These are phyloP conservation scores for Drosophila buzzatii DNA, from an alignment of 2,888 invertebrate genomes.

Conservation along the genomic window DNA sequence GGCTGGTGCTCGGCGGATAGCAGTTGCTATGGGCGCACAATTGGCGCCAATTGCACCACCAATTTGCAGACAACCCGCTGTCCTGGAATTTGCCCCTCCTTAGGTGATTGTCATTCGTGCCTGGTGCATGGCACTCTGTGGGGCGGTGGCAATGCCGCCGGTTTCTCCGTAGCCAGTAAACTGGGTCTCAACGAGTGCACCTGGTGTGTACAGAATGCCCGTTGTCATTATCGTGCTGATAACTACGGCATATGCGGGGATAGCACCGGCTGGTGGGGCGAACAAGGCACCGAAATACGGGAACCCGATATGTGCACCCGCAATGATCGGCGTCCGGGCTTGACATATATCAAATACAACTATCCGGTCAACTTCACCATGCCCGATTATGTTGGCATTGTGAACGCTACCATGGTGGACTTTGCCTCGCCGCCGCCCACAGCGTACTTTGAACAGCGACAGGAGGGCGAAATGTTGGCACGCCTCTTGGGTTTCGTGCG, in stretches of 20 bases:
- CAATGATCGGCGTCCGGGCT: conserved; percentile 92
- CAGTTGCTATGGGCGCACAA: conserved; percentile 93
- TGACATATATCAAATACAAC: conserved; percentile 95
- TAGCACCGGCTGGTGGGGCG: conserved; percentile 96
- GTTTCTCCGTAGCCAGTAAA: conserved; percentile 90
- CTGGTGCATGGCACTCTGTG: conserved; percentile 89
- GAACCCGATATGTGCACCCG: conserved; percentile 91
- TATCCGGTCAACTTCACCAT: conserved; percentile 94
- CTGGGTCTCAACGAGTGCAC: conserved; percentile 92
- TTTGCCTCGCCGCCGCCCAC: conserved; percentile 91
- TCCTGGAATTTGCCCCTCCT: conserved; percentile 94
- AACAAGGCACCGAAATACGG: conserved; percentile 91
- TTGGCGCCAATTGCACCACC: conserved; percentile 95
- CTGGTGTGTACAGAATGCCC: conserved; percentile 97
- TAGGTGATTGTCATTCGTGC: conserved; percentile 96
- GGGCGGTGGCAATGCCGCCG: conserved; percentile 63
- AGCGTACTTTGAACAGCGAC: conserved; percentile 89
- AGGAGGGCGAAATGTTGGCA: conserved; percentile 91
- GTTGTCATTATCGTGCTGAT: conserved; percentile 95
- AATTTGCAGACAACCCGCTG: conserved; percentile 95
- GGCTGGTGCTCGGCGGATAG: conserved; percentile 96
- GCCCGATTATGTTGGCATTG: conserved; percentile 94
- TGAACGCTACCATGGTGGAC: conserved; percentile 93
- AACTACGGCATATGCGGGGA: conserved; percentile 92
- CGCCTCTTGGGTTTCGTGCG: conserved; percentile 93